Conservation (phyloP, 2,888 invertebrate genomes). For the Junonia oenone region DNA sequence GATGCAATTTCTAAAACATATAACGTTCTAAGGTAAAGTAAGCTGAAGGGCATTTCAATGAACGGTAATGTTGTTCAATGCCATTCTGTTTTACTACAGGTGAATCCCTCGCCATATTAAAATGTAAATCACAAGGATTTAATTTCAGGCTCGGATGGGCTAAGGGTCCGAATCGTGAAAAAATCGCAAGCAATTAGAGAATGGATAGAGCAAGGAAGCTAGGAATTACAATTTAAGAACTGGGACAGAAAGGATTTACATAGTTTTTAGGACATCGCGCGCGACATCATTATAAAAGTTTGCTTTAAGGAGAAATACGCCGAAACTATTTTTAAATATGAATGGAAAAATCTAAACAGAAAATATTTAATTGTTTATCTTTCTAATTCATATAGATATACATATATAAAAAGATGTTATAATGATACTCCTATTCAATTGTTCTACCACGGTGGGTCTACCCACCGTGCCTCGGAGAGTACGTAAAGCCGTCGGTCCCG, state of each 20-base stretch:
- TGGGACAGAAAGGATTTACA: neutral
- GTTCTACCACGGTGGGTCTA: too few species aligned
- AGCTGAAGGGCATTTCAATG: slow-evolving; percentile 31
- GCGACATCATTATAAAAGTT: neutral
- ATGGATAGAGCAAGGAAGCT: neutral
- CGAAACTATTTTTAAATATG: too few species aligned
- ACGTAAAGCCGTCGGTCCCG: too few species aligned
- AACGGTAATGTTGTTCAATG: slow-evolving; percentile 59
- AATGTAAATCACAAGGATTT: slow-evolving; percentile 77
- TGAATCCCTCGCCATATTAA: slow-evolving; percentile 73
- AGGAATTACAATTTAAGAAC: neutral
- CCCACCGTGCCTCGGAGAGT: too few species aligned
- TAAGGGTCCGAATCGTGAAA: slow-evolving; percentile 39
- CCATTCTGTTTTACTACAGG: slow-evolving; percentile 70
- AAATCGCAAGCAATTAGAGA: slow-evolving; percentile 10
- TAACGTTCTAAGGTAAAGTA: neutral
- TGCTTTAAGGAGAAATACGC: too few species aligned
- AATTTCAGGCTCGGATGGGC: slow-evolving; percentile 72
- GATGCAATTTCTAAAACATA: slow-evolving; percentile 5
- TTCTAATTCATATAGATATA: too few species aligned
- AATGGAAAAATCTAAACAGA: too few species aligned
- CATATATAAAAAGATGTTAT: too few species aligned
- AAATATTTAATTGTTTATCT: too few species aligned
- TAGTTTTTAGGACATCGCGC: neutral
- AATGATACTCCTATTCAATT: too few species aligned